phyloP scores from a whole-genome alignment of 2,113 vertebrate genomes.

The Rhynchomys soricoides region DNA sequence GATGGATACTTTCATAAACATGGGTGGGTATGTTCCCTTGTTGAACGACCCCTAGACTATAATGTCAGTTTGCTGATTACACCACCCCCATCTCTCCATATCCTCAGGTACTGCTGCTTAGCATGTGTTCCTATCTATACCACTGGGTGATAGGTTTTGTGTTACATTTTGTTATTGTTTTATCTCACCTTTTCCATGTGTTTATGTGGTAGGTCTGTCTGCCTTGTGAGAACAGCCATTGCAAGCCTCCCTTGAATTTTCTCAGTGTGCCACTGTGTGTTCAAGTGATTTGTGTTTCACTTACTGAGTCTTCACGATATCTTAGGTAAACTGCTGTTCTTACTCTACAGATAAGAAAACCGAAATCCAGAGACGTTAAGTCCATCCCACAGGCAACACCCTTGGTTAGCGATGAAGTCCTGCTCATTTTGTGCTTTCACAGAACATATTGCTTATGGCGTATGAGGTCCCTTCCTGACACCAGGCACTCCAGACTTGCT shows the following conservation, averaged over 20 bases:
- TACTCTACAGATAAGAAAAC: slow-evolving; percentile 46
- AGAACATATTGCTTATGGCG: background rate
- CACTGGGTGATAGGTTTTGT: background rate
- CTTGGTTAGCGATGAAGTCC: background rate
- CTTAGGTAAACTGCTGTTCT: background rate
- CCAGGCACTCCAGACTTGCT: slow-evolving; percentile 22
- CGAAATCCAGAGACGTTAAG: background rate
- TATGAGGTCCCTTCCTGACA: background rate
- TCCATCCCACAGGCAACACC: background rate
- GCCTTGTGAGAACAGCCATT: background rate
- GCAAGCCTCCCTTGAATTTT: background rate
- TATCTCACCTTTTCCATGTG: background rate
- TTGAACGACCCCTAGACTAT: background rate
- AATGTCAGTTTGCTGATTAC: background rate
- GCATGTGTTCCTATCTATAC: background rate
- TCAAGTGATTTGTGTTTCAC: background rate
- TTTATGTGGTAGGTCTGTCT: background rate
- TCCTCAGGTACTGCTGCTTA: background rate
- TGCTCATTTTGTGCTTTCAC: background rate
- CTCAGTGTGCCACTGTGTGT: background rate
- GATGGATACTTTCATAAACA: background rate
- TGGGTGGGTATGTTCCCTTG: background rate
- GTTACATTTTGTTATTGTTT: background rate
- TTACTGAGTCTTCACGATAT: background rate
- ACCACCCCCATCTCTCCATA: background rate